Percentiles rank a stretch among this genome's conserved stretches.
Conservation (phyloP, 2,888 invertebrate genomes). For the Suillia variegata region DNA sequence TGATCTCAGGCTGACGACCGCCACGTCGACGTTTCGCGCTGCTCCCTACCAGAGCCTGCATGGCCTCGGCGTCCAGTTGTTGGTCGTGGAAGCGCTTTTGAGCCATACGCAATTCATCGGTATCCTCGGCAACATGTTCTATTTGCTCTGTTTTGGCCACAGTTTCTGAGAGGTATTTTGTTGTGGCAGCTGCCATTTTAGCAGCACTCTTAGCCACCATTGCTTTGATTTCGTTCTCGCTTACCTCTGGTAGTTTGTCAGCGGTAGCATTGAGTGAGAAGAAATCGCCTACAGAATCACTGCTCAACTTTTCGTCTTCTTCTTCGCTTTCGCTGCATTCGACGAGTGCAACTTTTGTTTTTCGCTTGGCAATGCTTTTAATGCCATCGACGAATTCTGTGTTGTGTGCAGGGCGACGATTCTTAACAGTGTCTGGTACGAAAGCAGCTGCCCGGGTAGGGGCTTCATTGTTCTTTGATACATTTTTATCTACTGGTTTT, state of each 20-base stretch:
- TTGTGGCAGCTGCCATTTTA: constrained; percentile 49
- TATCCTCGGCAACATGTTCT: neutral
- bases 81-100: constrained; percentile 43
- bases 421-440: constrained; percentile 61
- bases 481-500: neutral
- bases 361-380: constrained; percentile 38
- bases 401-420: constrained; percentile 52
- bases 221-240: constrained; percentile 58
- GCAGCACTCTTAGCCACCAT: constrained; percentile 57
- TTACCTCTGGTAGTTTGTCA: constrained; percentile 63
- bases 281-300: constrained; percentile 44
- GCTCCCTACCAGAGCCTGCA: constrained; percentile 73
- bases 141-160: constrained; percentile 20
- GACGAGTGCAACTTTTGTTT: constrained; percentile 41
- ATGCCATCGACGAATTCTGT: constrained; percentile 50
- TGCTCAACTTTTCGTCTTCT: constrained; percentile 60
- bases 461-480: too few relatives aligned
- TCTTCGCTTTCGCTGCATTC: constrained; percentile 63
- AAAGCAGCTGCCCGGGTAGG: constrained; percentile 40
- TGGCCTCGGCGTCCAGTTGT: constrained; percentile 44
- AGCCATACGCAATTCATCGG: constrained; percentile 24
- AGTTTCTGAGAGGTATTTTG: constrained; percentile 36
- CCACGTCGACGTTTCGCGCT: constrained; percentile 67
- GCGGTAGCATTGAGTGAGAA: constrained; percentile 60
- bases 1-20: constrained; percentile 62